Evolutionary conservation across 2,888 invertebrate genomes (phyloP).

Genomic region (Crioceris asparagi): DNA sequence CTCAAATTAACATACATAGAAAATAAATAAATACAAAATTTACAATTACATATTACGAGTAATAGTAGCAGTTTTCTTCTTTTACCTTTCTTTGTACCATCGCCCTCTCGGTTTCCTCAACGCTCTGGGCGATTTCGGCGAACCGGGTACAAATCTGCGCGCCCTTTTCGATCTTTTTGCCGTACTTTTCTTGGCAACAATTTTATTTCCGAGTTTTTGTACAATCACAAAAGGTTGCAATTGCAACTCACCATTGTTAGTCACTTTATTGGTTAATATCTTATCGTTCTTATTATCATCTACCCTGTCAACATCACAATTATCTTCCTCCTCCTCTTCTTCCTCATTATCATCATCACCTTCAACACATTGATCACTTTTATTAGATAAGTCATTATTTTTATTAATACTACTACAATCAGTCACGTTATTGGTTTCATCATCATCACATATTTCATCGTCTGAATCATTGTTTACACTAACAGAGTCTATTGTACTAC

Average conservation of each 20-base stretch:
- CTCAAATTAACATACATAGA: conserved; percentile 10
- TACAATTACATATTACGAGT: conserved; percentile 1
- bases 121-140: conserved; percentile 36
- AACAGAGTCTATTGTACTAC: conserved; percentile 24
- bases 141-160: conserved; percentile 26
- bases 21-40: conserved; percentile 11
- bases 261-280: conserved; percentile 25
- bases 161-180: conserved; percentile 21
- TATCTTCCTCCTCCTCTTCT: conserved; percentile 9
- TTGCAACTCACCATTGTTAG: conserved; percentile 34
- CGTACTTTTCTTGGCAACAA: conserved; percentile 10
- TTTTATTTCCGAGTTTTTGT: conserved; percentile 44
- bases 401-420: conserved; percentile 12
- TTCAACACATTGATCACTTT: conserved; percentile 9
- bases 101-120: conserved; percentile 34
- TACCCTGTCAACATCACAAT: conserved; percentile 13
- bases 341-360: conserved; percentile 6
- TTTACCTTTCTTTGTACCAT: conserved; percentile 38
- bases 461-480: conserved; percentile 25
- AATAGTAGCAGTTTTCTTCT: conserved; percentile 2
- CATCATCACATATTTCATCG: conserved; percentile 19
- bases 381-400: background rate
- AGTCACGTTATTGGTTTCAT: conserved; percentile 20
- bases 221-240: conserved; percentile 58
- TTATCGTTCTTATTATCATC: conserved; percentile 20